Base-by-base conservation (phyloP, 2,113 vertebrate genomes). In the Prunella himalayana region DNA sequence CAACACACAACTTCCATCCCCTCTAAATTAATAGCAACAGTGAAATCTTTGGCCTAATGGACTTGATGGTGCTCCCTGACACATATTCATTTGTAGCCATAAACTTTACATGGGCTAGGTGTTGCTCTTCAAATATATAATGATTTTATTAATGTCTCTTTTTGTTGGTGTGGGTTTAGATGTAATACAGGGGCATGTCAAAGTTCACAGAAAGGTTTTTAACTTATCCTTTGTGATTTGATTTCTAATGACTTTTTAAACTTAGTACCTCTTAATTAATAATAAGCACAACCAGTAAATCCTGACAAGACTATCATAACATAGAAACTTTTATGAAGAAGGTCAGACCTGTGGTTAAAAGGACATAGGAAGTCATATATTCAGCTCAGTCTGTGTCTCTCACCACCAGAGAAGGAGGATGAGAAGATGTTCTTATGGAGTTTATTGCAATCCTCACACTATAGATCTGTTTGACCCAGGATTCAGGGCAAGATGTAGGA, bases 201-300 rank as follows among this genome's bases (percentile, higher is more conserved):
- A 92, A 95, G 85, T 90, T 95, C 90, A 90, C 1, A 0, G 54
- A 70, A 96, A 96, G 92, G 90, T 88, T 93, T 92, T 83, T 86
- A 88, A 93, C 79, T 95, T 96, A 68, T 31, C 88, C 47, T 75
- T 93, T 95, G 88, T 86, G 90, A 95, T 92, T 93, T 82, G 60
- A 83, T 95, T 90, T 93, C 93, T 96, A 94, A 94, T 41, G 72
- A 96, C 82, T 94, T 96, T 94, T 96, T 78, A 90, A 96, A 92
- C 80, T 86, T 72, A 94, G 68, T 68, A 75, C 41, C 69, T 88
- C 86, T 96, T 96, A 95, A 97, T 96, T 96, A 96, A 92, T 96
- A 92, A 88, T 71, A 94, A 95, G 88, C 68, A 69, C 61, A 94
- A 92, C 80, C 3, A 0, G 88, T 96, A 93, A 95, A 92, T 86